Evolutionary conservation across 2,888 invertebrate genomes (phyloP).

Genomic region (Thymelicus sylvestris): DNA sequence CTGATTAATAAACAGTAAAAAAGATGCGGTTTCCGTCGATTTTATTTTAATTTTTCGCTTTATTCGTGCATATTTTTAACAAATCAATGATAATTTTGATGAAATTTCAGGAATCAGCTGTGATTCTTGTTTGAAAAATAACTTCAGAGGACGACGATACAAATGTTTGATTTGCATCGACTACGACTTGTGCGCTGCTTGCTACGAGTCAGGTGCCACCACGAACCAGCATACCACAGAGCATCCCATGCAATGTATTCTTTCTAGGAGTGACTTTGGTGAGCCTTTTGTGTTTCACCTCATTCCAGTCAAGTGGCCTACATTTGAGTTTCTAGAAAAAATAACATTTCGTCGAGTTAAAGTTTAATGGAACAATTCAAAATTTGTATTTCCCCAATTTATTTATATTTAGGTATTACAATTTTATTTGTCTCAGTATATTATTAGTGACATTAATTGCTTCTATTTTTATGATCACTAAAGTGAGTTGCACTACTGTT

Average conservation of each 20-base stretch:
- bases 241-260: conserved; percentile 99
- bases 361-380: neutral
- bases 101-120: conserved; percentile 96
- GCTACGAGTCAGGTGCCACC: conserved; percentile 96
- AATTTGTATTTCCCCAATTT: no score
- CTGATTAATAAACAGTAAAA: conserved; percentile 53
- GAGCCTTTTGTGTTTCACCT: conserved; percentile 54
- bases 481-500: no score
- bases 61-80: conserved; percentile 16
- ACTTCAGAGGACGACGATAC: conserved; percentile 98
- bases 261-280: conserved; percentile 98
- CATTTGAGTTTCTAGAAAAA: conserved; percentile 33
- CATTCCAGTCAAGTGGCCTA: conserved; percentile 43
- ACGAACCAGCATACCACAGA: conserved; percentile 97
- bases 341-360: conserved; percentile 5
- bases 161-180: conserved; percentile 99
- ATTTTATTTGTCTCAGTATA: no score
- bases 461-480: no score
- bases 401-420: no score
- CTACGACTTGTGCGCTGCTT: conserved; percentile 98
- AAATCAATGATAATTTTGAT: conserved; percentile 56
- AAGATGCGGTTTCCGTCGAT: neutral
- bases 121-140: conserved; percentile 99
- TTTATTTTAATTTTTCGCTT: conserved; percentile 5
- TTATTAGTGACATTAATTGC: no score